Evolutionary conservation across 2,797 vertebrate genomes (phyloP), one percentile per base, ranked within the genome.

Genomic region (Phoxinus dragarum): DNA sequence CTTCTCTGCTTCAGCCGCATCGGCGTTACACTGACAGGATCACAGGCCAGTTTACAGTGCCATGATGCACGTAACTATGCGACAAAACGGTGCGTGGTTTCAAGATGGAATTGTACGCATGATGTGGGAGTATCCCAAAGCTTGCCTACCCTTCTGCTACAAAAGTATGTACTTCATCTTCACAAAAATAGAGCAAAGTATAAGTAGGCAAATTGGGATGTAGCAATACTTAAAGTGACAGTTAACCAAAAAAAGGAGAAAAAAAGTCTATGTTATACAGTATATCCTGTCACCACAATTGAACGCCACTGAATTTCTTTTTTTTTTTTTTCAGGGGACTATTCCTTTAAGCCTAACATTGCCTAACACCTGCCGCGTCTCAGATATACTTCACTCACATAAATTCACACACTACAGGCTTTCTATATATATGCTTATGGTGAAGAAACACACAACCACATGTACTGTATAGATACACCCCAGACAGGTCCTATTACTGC

Each of bases 361-460:
- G 56, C 23, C 56, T 59, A 64, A 31, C 61, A 64, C 44, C 52
- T 59, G 34, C n/a, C 4, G 3, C 1, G 19, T 68, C 82, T 77
- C 34, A 54, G 14, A 76, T 49, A 27, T 38, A 27, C 17, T 38
- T 36, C 38, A 1, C 31, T 84, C 19, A n/a, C 72, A 66, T 47
- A 52, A 36, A 64, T 49, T 19, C 49, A 78, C 49, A 78, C 61
- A 49, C 40, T 31, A 11, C 56, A 83, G 27, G 31, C 23, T 76
- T 67, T 64, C 56, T 49, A 72, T 72, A 36, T 59, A 42, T 54
- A 73, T 80, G 40, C 67, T 66, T 31, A 73, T 6, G 3, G 16
- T 72, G 31, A 80, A 73, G 56, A 80, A 69, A 80, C 42, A 72
- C n/a, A 73, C 54, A 77, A 56, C 68, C 42, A 66, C 23, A 80